A percentile compares a stretch with the other conserved stretches of the same genome.
Conservation (phyloP, 2,888 invertebrate species). For the Catocala sponsa region DNA sequence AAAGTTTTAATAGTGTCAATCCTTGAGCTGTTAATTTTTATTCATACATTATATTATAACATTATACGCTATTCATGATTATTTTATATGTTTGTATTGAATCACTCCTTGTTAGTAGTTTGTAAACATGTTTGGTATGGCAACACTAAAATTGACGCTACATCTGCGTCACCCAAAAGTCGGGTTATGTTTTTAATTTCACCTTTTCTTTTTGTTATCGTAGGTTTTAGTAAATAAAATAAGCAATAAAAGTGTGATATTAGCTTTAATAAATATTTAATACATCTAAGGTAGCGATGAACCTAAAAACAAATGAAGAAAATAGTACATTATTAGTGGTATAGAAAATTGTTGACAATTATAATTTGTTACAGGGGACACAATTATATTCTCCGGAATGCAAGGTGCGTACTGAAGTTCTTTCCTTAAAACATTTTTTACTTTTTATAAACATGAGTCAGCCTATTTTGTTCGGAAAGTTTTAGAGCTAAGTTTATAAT, state of each 20-base stretch:
- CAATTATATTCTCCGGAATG: constrained; percentile 89
- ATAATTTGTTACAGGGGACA: constrained; percentile 87
- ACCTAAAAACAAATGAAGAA: constrained; percentile 4
- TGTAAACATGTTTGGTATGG: constrained; percentile 11
- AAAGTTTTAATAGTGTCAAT: too few species aligned
- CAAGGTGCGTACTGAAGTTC: constrained; percentile 81
- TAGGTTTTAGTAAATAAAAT: constrained; percentile 4
- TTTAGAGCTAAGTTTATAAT: too few species aligned
- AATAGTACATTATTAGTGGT: constrained; percentile 12
- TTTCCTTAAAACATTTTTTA: neutral
- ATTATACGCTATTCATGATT: too few species aligned
- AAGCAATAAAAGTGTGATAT: constrained; percentile 41
- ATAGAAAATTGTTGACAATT: constrained; percentile 14
- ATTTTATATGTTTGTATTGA: too few species aligned
- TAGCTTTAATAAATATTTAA: constrained; percentile 28
- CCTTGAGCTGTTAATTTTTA: too few species aligned
- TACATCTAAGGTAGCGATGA: constrained; percentile 9
- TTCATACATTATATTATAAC: too few species aligned
- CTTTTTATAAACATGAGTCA: neutral
- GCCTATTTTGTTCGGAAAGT: too few species aligned
- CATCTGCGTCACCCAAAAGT: constrained; percentile 23
- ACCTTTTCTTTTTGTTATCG: constrained; percentile 2
- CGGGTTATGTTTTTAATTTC: constrained; percentile 18
- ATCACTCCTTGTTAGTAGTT: constrained; percentile 4
- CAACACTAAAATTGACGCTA: constrained; percentile 18